These are phyloP conservation scores for Ornithorhynchus anatinus DNA, from an alignment of 2,113 vertebrate genomes.

Conservation along the genomic window DNA sequence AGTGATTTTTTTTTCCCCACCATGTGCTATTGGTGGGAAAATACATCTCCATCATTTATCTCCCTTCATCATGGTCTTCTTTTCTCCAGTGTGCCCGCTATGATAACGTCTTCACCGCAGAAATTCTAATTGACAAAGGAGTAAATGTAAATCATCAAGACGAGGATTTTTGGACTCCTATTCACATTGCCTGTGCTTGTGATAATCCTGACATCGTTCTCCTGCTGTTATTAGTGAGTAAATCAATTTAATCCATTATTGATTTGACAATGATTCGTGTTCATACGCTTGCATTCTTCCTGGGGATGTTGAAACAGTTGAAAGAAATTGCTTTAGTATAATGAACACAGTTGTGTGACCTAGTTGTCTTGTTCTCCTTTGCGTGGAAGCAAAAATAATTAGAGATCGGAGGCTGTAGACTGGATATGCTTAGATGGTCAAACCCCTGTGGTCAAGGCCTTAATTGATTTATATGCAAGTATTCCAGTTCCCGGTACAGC, in stretches of 20 bases:
- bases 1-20: neutral
- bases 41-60: neutral
- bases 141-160: constrained; percentile 91
- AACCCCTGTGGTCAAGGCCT: no score
- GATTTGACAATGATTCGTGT: neutral
- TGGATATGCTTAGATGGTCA: no score
- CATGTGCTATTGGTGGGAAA: neutral
- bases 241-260: neutral
- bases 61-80: constrained; percentile 1
- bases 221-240: constrained; percentile 88
- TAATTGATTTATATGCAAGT: no score
- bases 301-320: neutral
- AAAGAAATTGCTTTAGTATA: neutral
- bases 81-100: constrained; percentile 87
- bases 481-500: no score
- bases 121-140: constrained; percentile 89
- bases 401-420: neutral
- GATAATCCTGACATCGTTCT: constrained; percentile 89
- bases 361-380: neutral
- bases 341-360: neutral
- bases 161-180: constrained; percentile 92
- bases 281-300: neutral
- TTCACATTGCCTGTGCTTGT: constrained; percentile 90
- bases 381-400: neutral
- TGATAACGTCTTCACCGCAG: constrained; percentile 90